phyloP scores from a whole-genome alignment of 2,888 invertebrate genomes.

The Corbicula japonica region DNA sequence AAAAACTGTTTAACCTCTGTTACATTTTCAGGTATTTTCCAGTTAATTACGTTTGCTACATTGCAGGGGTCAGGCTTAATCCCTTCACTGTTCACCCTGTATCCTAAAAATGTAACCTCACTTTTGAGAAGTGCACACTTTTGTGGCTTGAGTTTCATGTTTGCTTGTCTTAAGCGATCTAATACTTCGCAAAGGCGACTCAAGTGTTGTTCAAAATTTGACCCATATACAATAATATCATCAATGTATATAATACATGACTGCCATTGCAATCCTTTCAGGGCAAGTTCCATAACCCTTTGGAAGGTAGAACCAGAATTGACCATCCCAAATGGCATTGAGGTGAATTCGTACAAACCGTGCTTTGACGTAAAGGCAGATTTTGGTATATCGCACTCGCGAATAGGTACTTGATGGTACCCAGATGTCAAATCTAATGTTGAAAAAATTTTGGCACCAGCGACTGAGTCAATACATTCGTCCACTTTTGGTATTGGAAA shows the following conservation, averaged over 20 bases:
- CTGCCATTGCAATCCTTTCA: constrained; percentile 55
- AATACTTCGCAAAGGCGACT: constrained; percentile 51
- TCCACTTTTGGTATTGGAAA: constrained; percentile 62
- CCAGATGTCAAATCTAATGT: constrained; percentile 54
- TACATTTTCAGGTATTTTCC: constrained; percentile 29
- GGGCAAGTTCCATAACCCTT: constrained; percentile 55
- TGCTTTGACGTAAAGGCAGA: constrained; percentile 63
- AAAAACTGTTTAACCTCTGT: constrained; percentile 55
- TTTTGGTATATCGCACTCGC: constrained; percentile 51
- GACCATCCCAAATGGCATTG: constrained; percentile 56
- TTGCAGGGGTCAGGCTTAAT: constrained; percentile 19
- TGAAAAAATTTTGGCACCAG: constrained; percentile 46
- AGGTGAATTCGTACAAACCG: constrained; percentile 57
- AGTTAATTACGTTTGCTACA: constrained; percentile 25
- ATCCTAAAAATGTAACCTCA: constrained; percentile 54
- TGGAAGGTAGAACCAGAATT: constrained; percentile 58
- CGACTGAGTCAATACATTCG: constrained; percentile 58
- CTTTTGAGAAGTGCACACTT: constrained; percentile 53
- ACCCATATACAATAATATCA: constrained; percentile 57
- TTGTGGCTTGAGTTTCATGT: constrained; percentile 62
- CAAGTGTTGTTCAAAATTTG: constrained; percentile 48
- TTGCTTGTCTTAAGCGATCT: constrained; percentile 40
- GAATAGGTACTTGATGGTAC: constrained; percentile 60
- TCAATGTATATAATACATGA: constrained; percentile 62
- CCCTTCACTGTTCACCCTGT: constrained; percentile 28